Evolutionary conservation across 1,140 invertebrate species (phyloP), one percentile per base, ranked within the genome.

Genomic region (Sinonovacula constricta): DNA sequence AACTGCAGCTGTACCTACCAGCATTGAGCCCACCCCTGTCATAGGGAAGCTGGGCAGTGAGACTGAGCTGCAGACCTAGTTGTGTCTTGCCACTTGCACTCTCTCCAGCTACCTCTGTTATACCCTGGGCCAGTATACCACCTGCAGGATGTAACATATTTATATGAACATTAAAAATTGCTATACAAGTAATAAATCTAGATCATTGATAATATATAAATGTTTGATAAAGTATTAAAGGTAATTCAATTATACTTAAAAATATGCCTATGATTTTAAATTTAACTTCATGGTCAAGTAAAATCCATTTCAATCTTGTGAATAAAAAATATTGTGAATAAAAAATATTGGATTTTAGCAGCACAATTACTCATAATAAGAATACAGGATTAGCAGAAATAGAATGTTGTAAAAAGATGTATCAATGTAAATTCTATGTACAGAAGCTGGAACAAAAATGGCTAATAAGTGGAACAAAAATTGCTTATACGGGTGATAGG

Each of bases 11-110:
- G n/a, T n/a, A 71, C 71, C 68, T 89, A 93, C 93, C 92, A 85
- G 91, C 89, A 65, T 86, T 86, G 39, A 93, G 83, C 45, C 93
- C 92, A 59, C 93, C 91, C 22, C 85, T 36, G 24, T 76, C 54
- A 54, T 56, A 53, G 22, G 93, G 91, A 68, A 93, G 88, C 88
- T 95, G 94, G n/a, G 92, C 92, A 65, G 91, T 92, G 5, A 95
- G 87, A 45, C 93, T 91, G 3, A 96, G 87, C 90, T 97, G 95
- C 31, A 98, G 88, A 82, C 94, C 95, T 18, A 97, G 85, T 90
- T 97, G 96, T 0, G 96, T 96, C 92, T 97, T 98, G 22, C 96
- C 96, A 83, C 92, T 93, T 10, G 95, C 95, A 91, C 95, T 95
- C 88, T 94, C 94, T 15, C 96, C 96, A 90, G 93, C 94, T 85